These are phyloP conservation scores for Cinara cedri DNA, from an alignment of 2,888 invertebrate genomes.

Conservation along the genomic window DNA sequence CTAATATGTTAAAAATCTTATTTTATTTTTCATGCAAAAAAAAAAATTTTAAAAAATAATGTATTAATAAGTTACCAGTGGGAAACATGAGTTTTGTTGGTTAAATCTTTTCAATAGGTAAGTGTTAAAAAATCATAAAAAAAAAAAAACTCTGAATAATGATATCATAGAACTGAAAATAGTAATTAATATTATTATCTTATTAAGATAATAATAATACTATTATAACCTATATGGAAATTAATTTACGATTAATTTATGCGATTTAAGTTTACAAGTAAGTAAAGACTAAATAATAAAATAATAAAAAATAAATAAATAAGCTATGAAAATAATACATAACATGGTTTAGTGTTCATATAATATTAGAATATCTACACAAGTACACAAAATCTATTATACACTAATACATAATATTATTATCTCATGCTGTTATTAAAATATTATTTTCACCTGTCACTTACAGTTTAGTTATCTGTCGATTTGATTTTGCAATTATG, in stretches of 20 bases:
- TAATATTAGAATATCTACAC: conserved; percentile 16
- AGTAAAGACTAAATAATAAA: background rate
- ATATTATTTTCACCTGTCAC: conserved; percentile 43
- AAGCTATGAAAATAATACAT: conserved; percentile 30
- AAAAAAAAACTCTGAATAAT: too few relatives aligned
- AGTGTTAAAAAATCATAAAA: too few relatives aligned
- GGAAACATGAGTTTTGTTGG: too few relatives aligned
- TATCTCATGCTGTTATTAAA: conserved; percentile 46
- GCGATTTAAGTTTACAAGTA: conserved; percentile 6
- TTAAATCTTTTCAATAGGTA: too few relatives aligned
- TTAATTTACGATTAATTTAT: conserved; percentile 7
- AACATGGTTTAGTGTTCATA: background rate
- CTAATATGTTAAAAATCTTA: too few relatives aligned
- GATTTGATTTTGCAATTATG: conserved; percentile 46
- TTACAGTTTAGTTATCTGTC: conserved; percentile 36
- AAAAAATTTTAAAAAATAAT: too few relatives aligned
- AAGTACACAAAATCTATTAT: conserved; percentile 40
- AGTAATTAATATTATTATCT: too few relatives aligned
- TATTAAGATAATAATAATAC: too few relatives aligned
- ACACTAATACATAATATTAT: conserved; percentile 7
- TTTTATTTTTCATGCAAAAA: too few relatives aligned
- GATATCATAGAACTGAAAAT: too few relatives aligned
- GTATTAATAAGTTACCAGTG: too few relatives aligned
- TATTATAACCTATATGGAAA: background rate
- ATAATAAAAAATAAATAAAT: conserved; percentile 9